Evolutionary conservation across 2,888 invertebrate genomes (phyloP).

Genomic region (Andrena fulva): DNA sequence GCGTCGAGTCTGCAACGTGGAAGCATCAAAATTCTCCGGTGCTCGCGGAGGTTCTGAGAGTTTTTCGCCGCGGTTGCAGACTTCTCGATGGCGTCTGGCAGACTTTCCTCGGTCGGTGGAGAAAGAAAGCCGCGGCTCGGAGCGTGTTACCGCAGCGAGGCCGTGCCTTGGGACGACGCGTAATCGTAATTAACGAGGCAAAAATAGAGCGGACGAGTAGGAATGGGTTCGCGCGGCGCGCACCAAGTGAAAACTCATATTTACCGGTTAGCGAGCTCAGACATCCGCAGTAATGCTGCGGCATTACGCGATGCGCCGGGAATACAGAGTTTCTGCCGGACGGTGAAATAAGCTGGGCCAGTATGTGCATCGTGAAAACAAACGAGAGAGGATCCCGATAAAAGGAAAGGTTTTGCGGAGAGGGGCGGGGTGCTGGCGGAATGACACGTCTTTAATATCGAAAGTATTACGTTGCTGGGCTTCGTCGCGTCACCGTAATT

Average conservation of each 20-base stretch:
- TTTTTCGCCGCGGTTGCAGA: slow-evolving; percentile 6
- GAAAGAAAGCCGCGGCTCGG: slow-evolving; percentile 15
- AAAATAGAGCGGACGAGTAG: slow-evolving; percentile 68
- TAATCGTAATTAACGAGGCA: slow-evolving; percentile 80
- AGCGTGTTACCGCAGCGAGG: slow-evolving; percentile 24
- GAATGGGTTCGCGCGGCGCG: slow-evolving; percentile 53
- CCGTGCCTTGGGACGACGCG: slow-evolving; percentile 70
- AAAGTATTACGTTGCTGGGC: slow-evolving; percentile 14
- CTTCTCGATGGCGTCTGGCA: slow-evolving; percentile 18
- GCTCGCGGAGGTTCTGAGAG: background rate
- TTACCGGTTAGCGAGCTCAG: slow-evolving; percentile 80
- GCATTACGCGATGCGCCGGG: slow-evolving; percentile 76
- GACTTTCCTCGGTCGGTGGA: background rate
- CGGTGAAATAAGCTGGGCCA: slow-evolving; percentile 63
- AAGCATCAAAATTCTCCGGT: background rate
- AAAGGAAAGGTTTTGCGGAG: slow-evolving; percentile 32
- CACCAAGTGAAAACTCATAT: slow-evolving; percentile 80
- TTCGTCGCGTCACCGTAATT: slow-evolving; percentile 9
- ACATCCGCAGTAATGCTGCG: slow-evolving; percentile 77
- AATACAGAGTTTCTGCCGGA: slow-evolving; percentile 60
- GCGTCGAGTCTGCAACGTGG: background rate
- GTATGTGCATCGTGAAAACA: slow-evolving; percentile 54
- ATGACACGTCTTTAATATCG: slow-evolving; percentile 34
- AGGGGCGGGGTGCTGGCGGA: background rate
- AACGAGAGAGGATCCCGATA: slow-evolving; percentile 61